Evolutionary conservation across 2,113 vertebrate genomes (phyloP), one percentile per base, ranked within the genome.

Genomic region (Hippocampus abdominalis): DNA sequence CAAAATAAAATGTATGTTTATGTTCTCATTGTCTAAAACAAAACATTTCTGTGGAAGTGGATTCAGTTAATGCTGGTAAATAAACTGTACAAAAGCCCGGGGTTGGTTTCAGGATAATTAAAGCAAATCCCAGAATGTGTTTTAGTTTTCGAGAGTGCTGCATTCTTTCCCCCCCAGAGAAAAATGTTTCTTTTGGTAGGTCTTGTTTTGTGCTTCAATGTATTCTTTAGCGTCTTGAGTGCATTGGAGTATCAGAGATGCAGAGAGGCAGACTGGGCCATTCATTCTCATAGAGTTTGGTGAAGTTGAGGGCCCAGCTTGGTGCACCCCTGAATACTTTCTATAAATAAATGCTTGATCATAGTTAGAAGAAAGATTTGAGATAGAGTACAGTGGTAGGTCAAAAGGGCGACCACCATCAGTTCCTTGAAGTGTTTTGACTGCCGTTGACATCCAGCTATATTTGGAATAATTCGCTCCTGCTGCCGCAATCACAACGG

Each of bases 161-260:
- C n/a, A 25, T 64, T 39, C 11, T 23, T 39, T n/a, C 8, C 15
- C 4, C 36, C 21, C 36, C 21, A n/a, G 4, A 3, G 39, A 44
- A 16, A 42, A 11, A 15, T 21, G 23, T 64, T 12, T 44, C 40
- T 13, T 15, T 39, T 21, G 9, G 21, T 23, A 8, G 23, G 8
- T 64, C 5, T 64, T 44, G 21, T 64, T 64, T 64, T 23, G 11
- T 39, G 21, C 36, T 39, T 21, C 32, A 36, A 9, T 39, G 8
- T 42, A 12, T 64, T 64, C n/a, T 64, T 64, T 42, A 23, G 21
- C 21, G 23, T 64, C 40, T 64, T 44, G 39, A 64, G 62, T 64
- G 36, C 39, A 21, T 44, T 42, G 21, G 39, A 64, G 61, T 42
- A 42, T 63, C 42, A 44, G 6, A 3, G 13, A 66, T 51, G 64